Evolutionary conservation across 2,113 vertebrate genomes (phyloP).

Genomic region (Tetraodon nigroviridis): DNA sequence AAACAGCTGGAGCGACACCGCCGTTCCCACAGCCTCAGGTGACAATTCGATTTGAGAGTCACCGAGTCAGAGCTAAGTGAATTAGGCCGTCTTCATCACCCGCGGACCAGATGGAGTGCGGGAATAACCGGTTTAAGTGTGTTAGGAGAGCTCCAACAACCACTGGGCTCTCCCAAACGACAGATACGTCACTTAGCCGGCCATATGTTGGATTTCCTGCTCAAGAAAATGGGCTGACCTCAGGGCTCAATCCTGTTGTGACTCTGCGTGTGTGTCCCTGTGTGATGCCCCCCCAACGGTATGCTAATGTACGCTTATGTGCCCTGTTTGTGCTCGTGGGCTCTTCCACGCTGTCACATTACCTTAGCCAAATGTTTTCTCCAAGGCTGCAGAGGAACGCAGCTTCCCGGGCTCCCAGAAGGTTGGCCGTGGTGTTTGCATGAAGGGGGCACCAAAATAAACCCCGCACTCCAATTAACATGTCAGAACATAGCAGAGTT

Average conservation of each 20-base stretch:
- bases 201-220: slow-evolving; percentile 37
- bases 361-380: slow-evolving; percentile 38
- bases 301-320: slow-evolving; percentile 43
- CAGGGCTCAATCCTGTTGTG: slow-evolving; percentile 26
- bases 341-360: slow-evolving; percentile 47
- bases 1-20: too few species aligned
- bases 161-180: slow-evolving; percentile 20
- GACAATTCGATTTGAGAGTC: slow-evolving; percentile 8
- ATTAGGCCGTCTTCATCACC: slow-evolving; percentile 17
- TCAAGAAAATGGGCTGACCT: slow-evolving; percentile 34
- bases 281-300: slow-evolving; percentile 9
- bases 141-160: slow-evolving; percentile 18
- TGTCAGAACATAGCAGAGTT: slow-evolving; percentile 3
- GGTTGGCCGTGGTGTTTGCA: slow-evolving; percentile 9
- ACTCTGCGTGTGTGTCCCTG: neutral
- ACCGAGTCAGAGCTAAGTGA: slow-evolving; percentile 18
- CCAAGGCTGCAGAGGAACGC: slow-evolving; percentile 12
- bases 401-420: slow-evolving; percentile 25
- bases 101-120: slow-evolving; percentile 23
- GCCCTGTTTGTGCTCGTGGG: slow-evolving; percentile 11
- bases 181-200: slow-evolving; percentile 8
- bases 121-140: slow-evolving; percentile 16
- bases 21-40: neutral
- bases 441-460: neutral
- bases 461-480: slow-evolving; percentile 36